Evolutionary conservation across 2,113 vertebrate genomes (phyloP).

Genomic region (Girardinichthys multiradiatus): DNA sequence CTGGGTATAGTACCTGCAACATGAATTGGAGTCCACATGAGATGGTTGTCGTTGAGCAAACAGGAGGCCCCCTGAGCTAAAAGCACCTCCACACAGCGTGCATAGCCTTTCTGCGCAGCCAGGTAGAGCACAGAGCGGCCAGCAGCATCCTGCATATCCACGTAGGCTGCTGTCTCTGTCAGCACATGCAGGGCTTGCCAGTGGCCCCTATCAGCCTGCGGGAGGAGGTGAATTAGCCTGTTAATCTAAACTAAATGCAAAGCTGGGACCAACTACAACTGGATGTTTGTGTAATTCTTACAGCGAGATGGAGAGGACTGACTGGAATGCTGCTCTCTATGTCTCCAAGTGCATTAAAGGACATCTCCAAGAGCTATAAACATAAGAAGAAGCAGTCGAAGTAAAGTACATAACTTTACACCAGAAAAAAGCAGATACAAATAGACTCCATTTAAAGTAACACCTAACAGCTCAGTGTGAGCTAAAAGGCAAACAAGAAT

Average conservation of each 20-base stretch:
- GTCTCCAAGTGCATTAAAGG: constrained; percentile 96
- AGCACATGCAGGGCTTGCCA: constrained; percentile 94
- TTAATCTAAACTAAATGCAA: neutral
- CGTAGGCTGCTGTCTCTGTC: constrained; percentile 92
- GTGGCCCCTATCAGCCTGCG: constrained; percentile 94
- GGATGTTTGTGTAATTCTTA: constrained; percentile 78
- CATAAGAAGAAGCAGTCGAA: neutral
- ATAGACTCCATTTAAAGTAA: no score
- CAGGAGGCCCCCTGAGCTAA: constrained; percentile 91
- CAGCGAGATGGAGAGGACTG: constrained; percentile 98
- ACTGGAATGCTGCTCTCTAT: constrained; percentile 95
- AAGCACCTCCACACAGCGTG: constrained; percentile 92
- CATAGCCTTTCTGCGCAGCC: constrained; percentile 90
- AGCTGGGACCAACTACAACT: neutral
- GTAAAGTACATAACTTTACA: neutral
- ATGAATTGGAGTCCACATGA: constrained; percentile 93
- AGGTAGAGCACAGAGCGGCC: constrained; percentile 94
- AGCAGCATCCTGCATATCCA: constrained; percentile 91
- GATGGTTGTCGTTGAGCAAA: constrained; percentile 88
- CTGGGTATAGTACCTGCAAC: constrained; percentile 84
- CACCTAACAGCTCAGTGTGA: no score
- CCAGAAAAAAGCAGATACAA: neutral
- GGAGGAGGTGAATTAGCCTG: constrained; percentile 16
- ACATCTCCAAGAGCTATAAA: constrained; percentile 94
- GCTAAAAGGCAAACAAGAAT: no score